These are phyloP conservation scores for Mus caroli DNA, from an alignment of 2,797 vertebrate genomes.

Conservation along the genomic window DNA sequence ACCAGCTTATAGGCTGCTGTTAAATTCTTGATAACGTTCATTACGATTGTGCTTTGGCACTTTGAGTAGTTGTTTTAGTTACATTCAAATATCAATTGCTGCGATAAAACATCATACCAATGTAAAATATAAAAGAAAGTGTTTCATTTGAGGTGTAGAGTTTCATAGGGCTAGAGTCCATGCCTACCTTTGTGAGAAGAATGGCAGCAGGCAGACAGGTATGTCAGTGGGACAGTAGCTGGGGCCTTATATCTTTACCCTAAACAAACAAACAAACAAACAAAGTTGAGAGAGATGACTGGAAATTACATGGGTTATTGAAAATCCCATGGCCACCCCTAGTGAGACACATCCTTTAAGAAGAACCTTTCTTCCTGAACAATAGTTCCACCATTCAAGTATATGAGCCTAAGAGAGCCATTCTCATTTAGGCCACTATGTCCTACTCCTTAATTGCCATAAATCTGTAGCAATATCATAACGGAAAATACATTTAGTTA, in stretches of 20 bases:
- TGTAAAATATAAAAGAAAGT: not conserved
- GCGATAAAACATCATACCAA: not conserved
- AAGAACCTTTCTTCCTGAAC: not conserved
- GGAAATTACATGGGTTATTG: not conserved
- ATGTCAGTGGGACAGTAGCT: no score
- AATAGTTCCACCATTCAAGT: not conserved
- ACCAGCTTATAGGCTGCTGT: not conserved
- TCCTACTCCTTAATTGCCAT: not conserved
- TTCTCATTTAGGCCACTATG: not conserved
- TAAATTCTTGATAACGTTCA: constrained; percentile 14
- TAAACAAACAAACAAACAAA: not conserved
- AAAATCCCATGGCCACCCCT: not conserved
- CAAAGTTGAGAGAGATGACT: not conserved
- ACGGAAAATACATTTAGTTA: not conserved
- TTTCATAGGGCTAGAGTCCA: no score
- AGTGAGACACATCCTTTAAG: not conserved
- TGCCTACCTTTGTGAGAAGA: no score
- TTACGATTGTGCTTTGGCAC: not conserved
- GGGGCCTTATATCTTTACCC: not conserved
- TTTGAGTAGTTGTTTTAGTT: not conserved
- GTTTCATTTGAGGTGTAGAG: not conserved
- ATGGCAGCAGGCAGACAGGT: not conserved
- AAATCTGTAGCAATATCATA: not conserved
- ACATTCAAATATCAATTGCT: not conserved
- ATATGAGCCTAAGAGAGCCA: not conserved